phyloP scores from a whole-genome alignment of 2,888 invertebrate species.

The Unio delphinus region DNA sequence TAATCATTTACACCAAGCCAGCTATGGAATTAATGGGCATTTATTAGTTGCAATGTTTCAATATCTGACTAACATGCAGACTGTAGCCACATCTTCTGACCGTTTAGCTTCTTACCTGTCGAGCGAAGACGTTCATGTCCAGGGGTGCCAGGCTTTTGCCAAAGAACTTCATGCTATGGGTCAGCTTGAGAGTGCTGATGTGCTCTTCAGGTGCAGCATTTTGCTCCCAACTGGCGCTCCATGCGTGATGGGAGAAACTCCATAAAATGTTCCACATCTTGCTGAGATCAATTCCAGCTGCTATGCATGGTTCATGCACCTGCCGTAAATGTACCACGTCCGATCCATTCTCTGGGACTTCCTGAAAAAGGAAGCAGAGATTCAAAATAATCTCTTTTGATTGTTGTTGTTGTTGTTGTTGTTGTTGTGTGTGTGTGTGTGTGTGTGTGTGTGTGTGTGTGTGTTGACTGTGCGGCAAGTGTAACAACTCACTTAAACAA shows the following conservation, averaged over 20 bases:
- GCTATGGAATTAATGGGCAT: too few species aligned
- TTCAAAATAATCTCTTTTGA: neutral
- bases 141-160: slow-evolving; percentile 75
- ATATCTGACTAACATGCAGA: too few species aligned
- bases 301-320: slow-evolving; percentile 79
- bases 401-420: neutral
- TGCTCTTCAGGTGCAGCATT: slow-evolving; percentile 75
- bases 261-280: slow-evolving; percentile 67
- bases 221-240: slow-evolving; percentile 78
- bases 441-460: neutral
- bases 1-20: too few species aligned
- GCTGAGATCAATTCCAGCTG: slow-evolving; percentile 73
- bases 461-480: neutral
- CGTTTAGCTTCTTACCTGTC: slow-evolving; percentile 75
- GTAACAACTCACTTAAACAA: too few species aligned
- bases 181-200: slow-evolving; percentile 78
- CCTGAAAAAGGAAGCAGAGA: slow-evolving; percentile 74
- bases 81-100: too few species aligned
- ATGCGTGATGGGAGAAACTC: slow-evolving; percentile 76
- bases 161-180: slow-evolving; percentile 79
- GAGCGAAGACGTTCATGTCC: slow-evolving; percentile 77
- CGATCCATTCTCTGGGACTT: slow-evolving; percentile 92
- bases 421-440: too few species aligned
- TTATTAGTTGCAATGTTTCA: too few species aligned
- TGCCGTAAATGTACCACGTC: slow-evolving; percentile 86